Evolutionary conservation across 1,140 invertebrate genomes (phyloP).

Genomic region (Aphidius gifuensis): DNA sequence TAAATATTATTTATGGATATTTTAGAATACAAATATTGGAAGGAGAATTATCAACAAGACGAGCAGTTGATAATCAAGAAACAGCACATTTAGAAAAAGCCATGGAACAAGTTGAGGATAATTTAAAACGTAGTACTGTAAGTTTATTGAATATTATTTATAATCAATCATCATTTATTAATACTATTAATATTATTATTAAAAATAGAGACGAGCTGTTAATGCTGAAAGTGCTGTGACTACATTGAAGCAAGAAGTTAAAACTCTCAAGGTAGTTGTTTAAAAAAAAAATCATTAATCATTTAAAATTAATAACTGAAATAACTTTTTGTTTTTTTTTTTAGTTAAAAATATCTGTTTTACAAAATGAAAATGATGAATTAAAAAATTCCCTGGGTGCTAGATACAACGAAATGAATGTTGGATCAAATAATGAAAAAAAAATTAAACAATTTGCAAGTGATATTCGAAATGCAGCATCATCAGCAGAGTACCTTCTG

Average conservation of each 20-base stretch:
- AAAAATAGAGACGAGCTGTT: slow-evolving; percentile 54
- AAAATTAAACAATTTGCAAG: slow-evolving; percentile 47
- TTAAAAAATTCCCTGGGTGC: slow-evolving; percentile 40
- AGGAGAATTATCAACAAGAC: slow-evolving; percentile 55
- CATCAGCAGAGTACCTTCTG: slow-evolving; percentile 63
- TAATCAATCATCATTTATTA: slow-evolving; percentile 11
- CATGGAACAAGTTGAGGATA: slow-evolving; percentile 61
- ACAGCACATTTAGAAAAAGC: slow-evolving; percentile 55
- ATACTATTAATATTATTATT: slow-evolving; percentile 15
- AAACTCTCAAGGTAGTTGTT: slow-evolving; percentile 57
- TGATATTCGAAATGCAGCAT: slow-evolving; percentile 61
- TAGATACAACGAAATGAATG: slow-evolving; percentile 32
- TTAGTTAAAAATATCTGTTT: slow-evolving; percentile 51
- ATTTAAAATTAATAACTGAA: slow-evolving; percentile 6
- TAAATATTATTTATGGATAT: too few species aligned
- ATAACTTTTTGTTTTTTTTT: slow-evolving; percentile 22
- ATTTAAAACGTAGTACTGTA: slow-evolving; percentile 60
- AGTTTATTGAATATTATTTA: slow-evolving; percentile 29
- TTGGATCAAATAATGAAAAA: slow-evolving; percentile 36
- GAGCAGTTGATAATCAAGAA: slow-evolving; percentile 55
- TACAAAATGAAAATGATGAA: slow-evolving; percentile 51
- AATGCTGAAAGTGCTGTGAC: slow-evolving; percentile 58
- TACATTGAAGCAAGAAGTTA: slow-evolving; percentile 60
- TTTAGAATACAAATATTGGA: slow-evolving; percentile 55
- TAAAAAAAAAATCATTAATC: not conserved